Percentiles rank a stretch among this genome's conserved stretches.
These are phyloP conservation scores for Ephestia elutella DNA, from an alignment of 1,140 invertebrate genomes.

Conservation along the genomic window DNA sequence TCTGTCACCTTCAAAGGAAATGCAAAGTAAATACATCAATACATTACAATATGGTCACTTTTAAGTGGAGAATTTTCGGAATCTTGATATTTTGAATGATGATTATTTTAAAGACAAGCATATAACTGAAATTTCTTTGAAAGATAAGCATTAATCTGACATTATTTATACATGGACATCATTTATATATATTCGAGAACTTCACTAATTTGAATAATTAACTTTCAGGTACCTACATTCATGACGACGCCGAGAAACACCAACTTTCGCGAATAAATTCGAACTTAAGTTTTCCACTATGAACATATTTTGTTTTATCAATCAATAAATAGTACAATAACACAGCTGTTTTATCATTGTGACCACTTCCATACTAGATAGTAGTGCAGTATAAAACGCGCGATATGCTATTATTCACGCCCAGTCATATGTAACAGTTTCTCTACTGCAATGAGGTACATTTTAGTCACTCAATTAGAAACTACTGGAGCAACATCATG, in stretches of 20 bases:
- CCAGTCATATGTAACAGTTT: neutral
- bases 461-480: slow-evolving; percentile 45
- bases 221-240: no score
- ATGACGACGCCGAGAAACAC: no score
- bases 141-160: slow-evolving; percentile 17
- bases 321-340: neutral
- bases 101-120: slow-evolving; percentile 55
- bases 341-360: neutral
- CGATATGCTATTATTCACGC: neutral
- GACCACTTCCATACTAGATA: neutral
- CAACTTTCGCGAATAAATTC: no score
- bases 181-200: no score
- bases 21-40: no score
- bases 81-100: slow-evolving; percentile 28
- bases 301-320: no score
- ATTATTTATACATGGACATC: neutral
- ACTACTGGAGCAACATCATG: slow-evolving; percentile 38
- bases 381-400: neutral
- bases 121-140: slow-evolving; percentile 53
- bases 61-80: no score
- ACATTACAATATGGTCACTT: no score
- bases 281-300: no score
- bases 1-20: no score
- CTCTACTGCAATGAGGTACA: slow-evolving; percentile 30
- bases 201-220: no score